Percentiles rank a stretch among this genome's conserved stretches.
Evolutionary conservation across 2,113 vertebrate species (phyloP).

Genomic region (Thalassarche chlororhynchos): DNA sequence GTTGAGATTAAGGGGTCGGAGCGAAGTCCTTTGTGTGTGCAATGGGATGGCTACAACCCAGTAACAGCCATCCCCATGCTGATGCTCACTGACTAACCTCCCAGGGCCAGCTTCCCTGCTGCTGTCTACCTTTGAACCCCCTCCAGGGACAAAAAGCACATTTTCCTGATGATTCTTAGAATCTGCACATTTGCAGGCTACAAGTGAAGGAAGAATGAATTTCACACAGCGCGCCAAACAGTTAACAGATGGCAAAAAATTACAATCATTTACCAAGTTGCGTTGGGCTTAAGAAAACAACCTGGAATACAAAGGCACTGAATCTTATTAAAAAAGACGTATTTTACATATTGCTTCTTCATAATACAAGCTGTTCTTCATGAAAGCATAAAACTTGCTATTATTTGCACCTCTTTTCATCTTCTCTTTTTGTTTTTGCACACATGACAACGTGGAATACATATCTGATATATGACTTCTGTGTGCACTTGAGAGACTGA

Average conservation of each 20-base stretch:
- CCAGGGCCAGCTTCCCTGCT: background rate
- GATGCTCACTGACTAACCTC: background rate
- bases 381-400: background rate
- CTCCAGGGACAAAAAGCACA: background rate
- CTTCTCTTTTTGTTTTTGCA: background rate
- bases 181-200: background rate
- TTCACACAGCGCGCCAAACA: background rate
- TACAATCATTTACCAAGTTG: background rate
- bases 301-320: background rate
- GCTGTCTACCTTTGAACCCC: background rate
- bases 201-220: background rate
- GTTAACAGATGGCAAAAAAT: conserved; percentile 6
- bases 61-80: background rate
- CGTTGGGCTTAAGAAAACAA: background rate
- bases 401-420: background rate
- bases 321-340: background rate
- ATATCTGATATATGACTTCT: background rate
- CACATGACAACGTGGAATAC: accelerated
- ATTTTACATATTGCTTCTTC: background rate
- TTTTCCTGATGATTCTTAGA: background rate
- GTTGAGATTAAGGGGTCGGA: background rate
- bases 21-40: background rate
- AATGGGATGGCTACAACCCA: background rate
- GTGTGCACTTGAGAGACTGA: background rate
- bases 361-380: background rate